phyloP scores from a whole-genome alignment of 2,888 invertebrate species.

The Buathra laborator region DNA sequence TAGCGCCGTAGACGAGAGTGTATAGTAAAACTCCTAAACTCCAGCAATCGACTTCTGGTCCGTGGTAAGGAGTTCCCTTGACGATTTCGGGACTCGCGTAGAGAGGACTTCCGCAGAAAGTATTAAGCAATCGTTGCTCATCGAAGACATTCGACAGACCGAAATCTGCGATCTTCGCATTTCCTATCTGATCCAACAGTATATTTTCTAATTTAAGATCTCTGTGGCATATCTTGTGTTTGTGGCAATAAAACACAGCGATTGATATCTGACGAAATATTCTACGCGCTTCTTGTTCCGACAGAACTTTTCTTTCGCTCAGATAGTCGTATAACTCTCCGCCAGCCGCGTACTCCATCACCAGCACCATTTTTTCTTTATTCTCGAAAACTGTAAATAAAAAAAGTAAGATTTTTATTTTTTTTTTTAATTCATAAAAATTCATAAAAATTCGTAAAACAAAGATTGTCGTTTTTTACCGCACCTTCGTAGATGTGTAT shows the following conservation, averaged over 20 bases:
- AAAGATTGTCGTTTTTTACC: not conserved
- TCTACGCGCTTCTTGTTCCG: conserved; percentile 96
- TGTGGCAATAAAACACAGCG: conserved; percentile 99
- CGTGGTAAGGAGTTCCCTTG: conserved; percentile 97
- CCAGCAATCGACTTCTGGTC: conserved; percentile 98
- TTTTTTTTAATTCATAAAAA: not conserved
- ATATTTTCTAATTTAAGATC: conserved; percentile 98
- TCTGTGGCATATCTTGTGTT: conserved; percentile 98
- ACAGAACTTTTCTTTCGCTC: conserved; percentile 95
- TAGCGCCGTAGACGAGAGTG: conserved; percentile 99
- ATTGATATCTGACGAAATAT: conserved; percentile 98
- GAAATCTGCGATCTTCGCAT: conserved; percentile 99
- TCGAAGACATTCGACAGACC: conserved; percentile 99
- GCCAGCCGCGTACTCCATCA: conserved; percentile 99
- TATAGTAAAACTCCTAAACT: conserved; percentile 98
- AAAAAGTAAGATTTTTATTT: not conserved
- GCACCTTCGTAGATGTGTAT: conserved; percentile 99
- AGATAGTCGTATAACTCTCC: conserved; percentile 99
- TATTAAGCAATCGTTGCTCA: conserved; percentile 93
- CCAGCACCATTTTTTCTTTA: conserved; percentile 99
- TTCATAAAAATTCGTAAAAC: not conserved
- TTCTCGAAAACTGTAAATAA: conserved; percentile 96
- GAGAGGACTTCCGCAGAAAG: conserved; percentile 98
- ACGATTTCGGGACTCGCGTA: conserved; percentile 99
- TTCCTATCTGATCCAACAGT: conserved; percentile 95